Percentiles rank a stretch among this genome's conserved stretches.
phyloP scores from a whole-genome alignment of 2,113 vertebrate species.

The Paralichthys olivaceus region DNA sequence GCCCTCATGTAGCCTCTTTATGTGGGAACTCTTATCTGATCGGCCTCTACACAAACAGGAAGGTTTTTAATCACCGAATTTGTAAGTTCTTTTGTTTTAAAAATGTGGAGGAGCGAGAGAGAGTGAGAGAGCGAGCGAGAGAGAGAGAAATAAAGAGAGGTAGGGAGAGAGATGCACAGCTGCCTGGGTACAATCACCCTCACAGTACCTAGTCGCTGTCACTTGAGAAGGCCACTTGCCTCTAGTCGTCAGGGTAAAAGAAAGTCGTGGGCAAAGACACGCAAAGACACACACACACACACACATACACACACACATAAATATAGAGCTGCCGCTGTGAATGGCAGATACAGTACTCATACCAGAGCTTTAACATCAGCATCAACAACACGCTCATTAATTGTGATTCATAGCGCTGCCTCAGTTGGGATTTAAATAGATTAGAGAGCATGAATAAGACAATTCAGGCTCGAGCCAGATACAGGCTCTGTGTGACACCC shows the following conservation, averaged over 20 bases:
- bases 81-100: constrained; percentile 54
- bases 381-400: constrained; percentile 61
- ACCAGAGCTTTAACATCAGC: constrained; percentile 53
- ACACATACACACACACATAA: constrained; percentile 12
- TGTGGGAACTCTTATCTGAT: constrained; percentile 51
- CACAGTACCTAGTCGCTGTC: constrained; percentile 66
- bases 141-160: constrained; percentile 11
- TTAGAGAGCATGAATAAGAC: constrained; percentile 60
- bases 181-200: constrained; percentile 55
- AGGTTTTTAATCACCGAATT: constrained; percentile 69
- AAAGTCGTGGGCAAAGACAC: constrained; percentile 40
- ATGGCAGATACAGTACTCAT: constrained; percentile 51
- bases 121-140: not conserved
- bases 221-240: constrained; percentile 72
- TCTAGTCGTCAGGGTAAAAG: constrained; percentile 62
- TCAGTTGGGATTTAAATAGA: constrained; percentile 55
- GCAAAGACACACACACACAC: not conserved
- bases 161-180: constrained; percentile 54
- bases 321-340: constrained; percentile 46
- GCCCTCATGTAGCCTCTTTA: constrained; percentile 41
- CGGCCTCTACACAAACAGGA: constrained; percentile 41
- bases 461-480: constrained; percentile 56
- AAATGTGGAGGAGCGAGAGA: not conserved
- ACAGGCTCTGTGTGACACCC: constrained; percentile 44
- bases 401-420: constrained; percentile 56